Evolutionary conservation across 2,797 vertebrate species (phyloP).

Genomic region (Heliangelus exortis): DNA sequence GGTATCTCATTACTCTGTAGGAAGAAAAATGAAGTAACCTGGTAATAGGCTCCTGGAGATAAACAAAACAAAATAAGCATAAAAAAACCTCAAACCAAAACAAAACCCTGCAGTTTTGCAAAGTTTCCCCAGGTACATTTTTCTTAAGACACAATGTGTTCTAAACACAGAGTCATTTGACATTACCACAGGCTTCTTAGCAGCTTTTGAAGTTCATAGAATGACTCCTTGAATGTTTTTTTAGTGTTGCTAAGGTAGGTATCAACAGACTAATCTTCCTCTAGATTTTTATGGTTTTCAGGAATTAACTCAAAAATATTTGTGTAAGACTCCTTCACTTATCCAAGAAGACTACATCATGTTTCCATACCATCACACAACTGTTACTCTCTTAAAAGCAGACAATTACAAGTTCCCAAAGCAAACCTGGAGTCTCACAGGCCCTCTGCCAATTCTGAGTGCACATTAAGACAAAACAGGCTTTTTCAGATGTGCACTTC

Average conservation of each 20-base stretch:
- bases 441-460: not conserved
- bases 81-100: not conserved
- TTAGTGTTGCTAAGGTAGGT: not conserved
- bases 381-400: not conserved
- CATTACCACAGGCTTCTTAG: not conserved
- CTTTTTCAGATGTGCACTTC: not conserved
- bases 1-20: not conserved
- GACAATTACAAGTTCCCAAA: constrained; percentile 4
- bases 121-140: not conserved
- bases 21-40: not conserved
- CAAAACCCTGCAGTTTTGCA: not conserved
- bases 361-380: not conserved
- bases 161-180: not conserved
- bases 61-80: not conserved
- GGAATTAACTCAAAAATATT: not conserved
- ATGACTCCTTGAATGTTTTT: not conserved
- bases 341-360: not conserved
- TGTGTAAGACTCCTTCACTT: not conserved
- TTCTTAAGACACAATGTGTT: not conserved
- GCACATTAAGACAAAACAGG: not conserved
- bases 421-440: constrained; percentile 3
- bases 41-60: not conserved
- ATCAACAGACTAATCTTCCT: not conserved
- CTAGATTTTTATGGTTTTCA: not conserved
- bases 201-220: not conserved